Base-by-base conservation (phyloP, 2,113 vertebrate genomes). In the Ursus arctos region DNA sequence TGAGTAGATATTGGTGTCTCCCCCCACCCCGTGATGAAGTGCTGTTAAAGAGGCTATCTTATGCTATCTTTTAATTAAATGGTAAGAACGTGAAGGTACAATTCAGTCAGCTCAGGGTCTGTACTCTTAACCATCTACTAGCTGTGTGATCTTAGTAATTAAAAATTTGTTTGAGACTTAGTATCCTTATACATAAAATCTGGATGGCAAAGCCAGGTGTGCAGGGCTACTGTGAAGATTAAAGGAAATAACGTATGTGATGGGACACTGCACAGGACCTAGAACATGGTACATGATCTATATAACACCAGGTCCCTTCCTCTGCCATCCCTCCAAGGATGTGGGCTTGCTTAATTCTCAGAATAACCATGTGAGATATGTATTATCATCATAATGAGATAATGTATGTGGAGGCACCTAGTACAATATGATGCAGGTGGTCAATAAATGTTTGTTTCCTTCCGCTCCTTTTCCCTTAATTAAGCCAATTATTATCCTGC, bases 381-480 rank as follows among this genome's bases (percentile, higher is more conserved):
- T 86, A 67, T 88, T 89, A 88, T 69, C 31, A 57, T 77, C 26
- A 63, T 88, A 92, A 92, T 57, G 51, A 92, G 65, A 94, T 92
- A 71, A 80, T 96, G 65, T 97, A 97, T 89, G 77, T 97, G 72
- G 89, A 95, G 55, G 53, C 33, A 96, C 33, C 61, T 83, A 91
- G 55, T 86, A 91, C 2, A 95, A 91, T 89, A 89, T 74, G 49
- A 80, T 97, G 61, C 89, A 97, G 79, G 89, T 97, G 74, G 86
- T 89, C 95, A 96, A 92, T 96, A 97, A 95, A 91, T 92, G 79
- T 95, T 93, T 98, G 86, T 96, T 97, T 97, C 49, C 31, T 94
- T 91, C 57, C n/a, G 36, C 61, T 94, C 77, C 59, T 96, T 97
- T 93, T 85, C 47, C 65, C 65, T 74, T 95, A 88, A 98, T 98